Percentiles rank a stretch among this genome's conserved stretches.
These are phyloP conservation scores for Hydriomena furcata DNA, from an alignment of 2,888 invertebrate species.

Conservation along the genomic window DNA sequence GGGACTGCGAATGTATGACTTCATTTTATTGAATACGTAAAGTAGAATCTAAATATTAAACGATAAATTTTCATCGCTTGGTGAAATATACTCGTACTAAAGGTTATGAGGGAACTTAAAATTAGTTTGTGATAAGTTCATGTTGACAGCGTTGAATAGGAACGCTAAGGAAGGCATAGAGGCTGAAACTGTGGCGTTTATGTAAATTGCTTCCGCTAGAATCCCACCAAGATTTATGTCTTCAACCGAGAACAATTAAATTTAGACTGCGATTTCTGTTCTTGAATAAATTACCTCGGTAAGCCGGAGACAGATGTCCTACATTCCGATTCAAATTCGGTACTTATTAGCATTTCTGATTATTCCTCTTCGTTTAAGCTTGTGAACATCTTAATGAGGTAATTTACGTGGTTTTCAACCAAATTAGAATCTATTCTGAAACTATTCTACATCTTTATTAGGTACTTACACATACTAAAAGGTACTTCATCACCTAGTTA, in stretches of 20 bases:
- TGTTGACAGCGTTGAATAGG: constrained; percentile 43
- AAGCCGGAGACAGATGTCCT: constrained; percentile 36
- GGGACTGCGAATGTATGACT: too few relatives aligned
- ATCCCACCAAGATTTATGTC: constrained; percentile 74
- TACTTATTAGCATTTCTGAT: constrained; percentile 34
- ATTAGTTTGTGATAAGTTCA: too few relatives aligned
- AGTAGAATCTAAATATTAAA: too few relatives aligned
- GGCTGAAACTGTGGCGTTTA: constrained; percentile 65
- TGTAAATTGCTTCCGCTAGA: constrained; percentile 77
- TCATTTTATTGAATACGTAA: too few relatives aligned
- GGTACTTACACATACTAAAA: too few relatives aligned
- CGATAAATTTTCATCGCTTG: too few relatives aligned
- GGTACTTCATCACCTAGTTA: too few relatives aligned
- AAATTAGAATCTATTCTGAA: constrained; percentile 1
- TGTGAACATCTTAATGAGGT: constrained; percentile 18
- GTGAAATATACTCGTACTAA: too few relatives aligned
- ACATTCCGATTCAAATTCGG: constrained; percentile 33
- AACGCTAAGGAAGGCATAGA: constrained; percentile 62
- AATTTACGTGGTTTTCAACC: background rate
- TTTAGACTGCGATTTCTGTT: constrained; percentile 66
- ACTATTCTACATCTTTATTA: too few relatives aligned
- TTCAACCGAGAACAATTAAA: constrained; percentile 77
- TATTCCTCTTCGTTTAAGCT: constrained; percentile 24
- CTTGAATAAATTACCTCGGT: constrained; percentile 67
- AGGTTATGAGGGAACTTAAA: too few relatives aligned